These are phyloP conservation scores for Coelinius sp. DNA, from an alignment of 2,888 invertebrate genomes.

Conservation along the genomic window DNA sequence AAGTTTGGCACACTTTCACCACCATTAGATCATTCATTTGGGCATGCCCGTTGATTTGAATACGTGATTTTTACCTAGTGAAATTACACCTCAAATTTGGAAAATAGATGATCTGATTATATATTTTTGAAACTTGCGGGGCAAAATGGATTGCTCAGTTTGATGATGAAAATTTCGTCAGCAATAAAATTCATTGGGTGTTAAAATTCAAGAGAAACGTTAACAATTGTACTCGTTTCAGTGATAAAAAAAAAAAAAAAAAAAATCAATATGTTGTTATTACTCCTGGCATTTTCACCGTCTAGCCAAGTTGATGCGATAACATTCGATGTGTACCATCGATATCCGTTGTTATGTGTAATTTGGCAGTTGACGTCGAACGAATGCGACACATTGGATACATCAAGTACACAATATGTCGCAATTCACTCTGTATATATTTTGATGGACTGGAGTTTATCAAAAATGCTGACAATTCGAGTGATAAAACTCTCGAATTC, in stretches of 20 bases:
- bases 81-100: too few species aligned
- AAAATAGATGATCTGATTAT: too few species aligned
- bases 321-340: slow-evolving; percentile 29
- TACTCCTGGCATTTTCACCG: not conserved
- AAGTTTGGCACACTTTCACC: slow-evolving; percentile 13
- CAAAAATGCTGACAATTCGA: slow-evolving; percentile 40
- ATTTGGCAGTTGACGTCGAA: slow-evolving; percentile 42
- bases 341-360: slow-evolving; percentile 38
- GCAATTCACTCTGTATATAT: slow-evolving; percentile 33
- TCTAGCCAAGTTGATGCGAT: slow-evolving; percentile 15
- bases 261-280: slow-evolving; percentile 8
- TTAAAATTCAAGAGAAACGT: not conserved
- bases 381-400: slow-evolving; percentile 25
- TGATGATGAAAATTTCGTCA: too few species aligned
- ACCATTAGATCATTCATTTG: not conserved
- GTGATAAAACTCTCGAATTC: not conserved
- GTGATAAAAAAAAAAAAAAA: too few species aligned
- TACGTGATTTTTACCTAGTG: too few species aligned
- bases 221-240: not conserved
- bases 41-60: too few species aligned
- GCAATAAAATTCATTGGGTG: not conserved
- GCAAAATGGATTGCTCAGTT: too few species aligned
- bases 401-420: slow-evolving; percentile 27
- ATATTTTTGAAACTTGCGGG: too few species aligned
- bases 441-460: slow-evolving; percentile 43